Evolutionary conservation across 2,888 invertebrate genomes (phyloP), one percentile per base, ranked within the genome.

Genomic region (Eulithis testata): DNA sequence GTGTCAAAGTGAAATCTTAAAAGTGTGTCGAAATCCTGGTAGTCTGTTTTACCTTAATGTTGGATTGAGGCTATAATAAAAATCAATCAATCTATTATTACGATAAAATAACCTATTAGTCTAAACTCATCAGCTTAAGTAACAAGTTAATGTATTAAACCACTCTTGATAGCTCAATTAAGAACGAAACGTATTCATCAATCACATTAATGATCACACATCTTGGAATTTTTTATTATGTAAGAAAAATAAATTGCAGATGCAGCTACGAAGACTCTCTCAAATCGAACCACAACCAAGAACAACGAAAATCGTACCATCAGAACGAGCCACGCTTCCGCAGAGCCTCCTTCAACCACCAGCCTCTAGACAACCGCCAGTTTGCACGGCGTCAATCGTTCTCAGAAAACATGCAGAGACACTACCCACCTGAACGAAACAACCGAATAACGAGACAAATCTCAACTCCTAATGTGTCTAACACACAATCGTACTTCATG

Each of bases 241-340:
- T n/a, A 14, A 5, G 21, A 21, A 14, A 12, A 47, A 31, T 31
- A 3, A 12, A 55, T 83, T 83, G 62, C 86, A 95, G 94, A 77
- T 96, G 96, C 86, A 97, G 96, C 79, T 97, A 97, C 83, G 97
- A 97, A 87, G 97, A 97, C 80, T 97, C 97, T 0, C 87, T 97
- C 49, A 97, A 97, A 82, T 96, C 96, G 0, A 95, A 78, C 84
- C 94, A 81, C 89, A 94, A 84, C 68, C 90, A 84, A 73, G 89
- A 87, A 43, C 76, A 67, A 11, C 73, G 73, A 1, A 89, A 89
- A 58, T 73, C 81, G 0, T 87, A 84, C 63, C 83, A 78, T 0
- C 73, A 77, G 1, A 85, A 85, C 2, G 89, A 90, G 4, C 80
- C 82, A 0, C 81, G 86, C n/a, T 87, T 88, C 67, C 73, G 93